Conservation (phyloP, 2,888 invertebrate genomes). For the Aspidiotus rigidus region DNA sequence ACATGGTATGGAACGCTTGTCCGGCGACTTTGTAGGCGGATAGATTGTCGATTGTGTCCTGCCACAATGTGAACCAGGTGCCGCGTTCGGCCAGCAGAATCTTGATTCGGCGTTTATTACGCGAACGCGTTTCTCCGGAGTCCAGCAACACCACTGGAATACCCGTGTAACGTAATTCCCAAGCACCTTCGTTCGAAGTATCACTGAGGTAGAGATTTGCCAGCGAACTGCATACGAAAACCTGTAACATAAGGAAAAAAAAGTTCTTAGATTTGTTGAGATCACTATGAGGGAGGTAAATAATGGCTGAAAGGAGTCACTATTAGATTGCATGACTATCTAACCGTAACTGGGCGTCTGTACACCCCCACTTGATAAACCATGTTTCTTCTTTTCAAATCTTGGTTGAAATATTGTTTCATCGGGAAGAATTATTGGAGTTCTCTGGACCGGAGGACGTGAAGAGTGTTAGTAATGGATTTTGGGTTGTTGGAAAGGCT, state of each 20-base stretch:
- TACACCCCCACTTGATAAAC: too few species aligned
- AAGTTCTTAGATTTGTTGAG: not conserved
- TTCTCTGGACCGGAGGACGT: too few species aligned
- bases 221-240: constrained; percentile 65
- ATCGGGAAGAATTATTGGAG: too few species aligned
- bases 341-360: too few species aligned
- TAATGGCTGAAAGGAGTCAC: too few species aligned
- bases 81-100: constrained; percentile 67
- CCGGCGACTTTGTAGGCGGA: constrained; percentile 60
- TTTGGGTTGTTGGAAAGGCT: too few species aligned
- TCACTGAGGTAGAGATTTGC: constrained; percentile 61
- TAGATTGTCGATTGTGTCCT: constrained; percentile 68
- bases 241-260: constrained; percentile 43
- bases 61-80: constrained; percentile 72
- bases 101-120: constrained; percentile 58
- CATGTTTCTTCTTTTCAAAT: too few species aligned
- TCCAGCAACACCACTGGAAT: constrained; percentile 69
- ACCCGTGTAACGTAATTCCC: constrained; percentile 67
- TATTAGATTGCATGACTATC: too few species aligned
- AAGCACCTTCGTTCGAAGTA: constrained; percentile 48
- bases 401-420: too few species aligned
- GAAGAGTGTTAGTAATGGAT: too few species aligned
- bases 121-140: constrained; percentile 61
- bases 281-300: too few species aligned
- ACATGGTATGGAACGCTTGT: constrained; percentile 72